Base-by-base conservation (phyloP, 2,888 invertebrate species). In the Sinhomidia bicolor region DNA sequence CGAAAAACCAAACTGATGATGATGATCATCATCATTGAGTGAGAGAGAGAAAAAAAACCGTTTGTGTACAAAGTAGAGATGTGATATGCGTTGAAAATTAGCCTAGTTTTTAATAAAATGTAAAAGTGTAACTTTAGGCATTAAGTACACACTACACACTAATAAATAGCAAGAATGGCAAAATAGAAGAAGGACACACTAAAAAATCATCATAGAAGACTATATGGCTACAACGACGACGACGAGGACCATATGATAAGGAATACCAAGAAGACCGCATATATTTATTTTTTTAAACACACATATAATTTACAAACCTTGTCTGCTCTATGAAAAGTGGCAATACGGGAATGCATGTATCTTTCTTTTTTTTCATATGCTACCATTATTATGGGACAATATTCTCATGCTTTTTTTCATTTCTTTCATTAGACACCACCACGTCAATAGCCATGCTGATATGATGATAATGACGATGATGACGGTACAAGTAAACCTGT, bases 401-500 rank as follows among this genome's bases (percentile, higher is more conserved):
- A 7, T 74, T 74, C n/a, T n/a, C 20, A 74, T 44, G 71, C 20
- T 7, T 7, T 23, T 74, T 41, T 20, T 7, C 17, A 20, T 74
- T 41, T 20, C 20, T 20, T 57, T 20, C 12, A 47, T 47, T 47
- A 47, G 47, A 47, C 4, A 47, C 47, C 14, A n/a, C n/a, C n/a
- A n/a, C n/a, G n/a, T n/a, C n/a, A n/a, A n/a, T n/a, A n/a, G n/a
- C n/a, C n/a, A n/a, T n/a, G n/a, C n/a, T n/a, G n/a, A n/a, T n/a
- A n/a, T n/a, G n/a, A n/a, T n/a, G n/a, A n/a, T n/a, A n/a, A n/a
- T n/a, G n/a, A n/a, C 20, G 26, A 17, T 36, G 17, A 17, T 41
- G 17, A 17, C n/a, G 12, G 62, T 62, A 60, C 7, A 36, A 23
- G 26, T 74, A 74, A 74, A 44, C 71, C 47, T 74, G 47, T 47